Conservation (phyloP, 2,888 invertebrate species). For the Drosophila prolongata region DNA sequence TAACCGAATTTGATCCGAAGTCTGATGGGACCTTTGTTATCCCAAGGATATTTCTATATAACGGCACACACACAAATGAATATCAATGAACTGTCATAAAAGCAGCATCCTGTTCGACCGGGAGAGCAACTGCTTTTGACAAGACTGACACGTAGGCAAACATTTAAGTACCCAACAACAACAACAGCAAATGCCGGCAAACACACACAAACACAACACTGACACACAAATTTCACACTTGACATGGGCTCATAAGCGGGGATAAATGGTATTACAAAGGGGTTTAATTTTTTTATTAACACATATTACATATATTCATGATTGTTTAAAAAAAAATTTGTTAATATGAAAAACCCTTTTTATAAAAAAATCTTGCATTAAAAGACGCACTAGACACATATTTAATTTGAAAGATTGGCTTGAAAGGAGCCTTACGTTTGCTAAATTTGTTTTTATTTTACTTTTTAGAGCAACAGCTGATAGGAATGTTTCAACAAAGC, state of each 20-base stretch:
- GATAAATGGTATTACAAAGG: not conserved
- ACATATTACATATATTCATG: not conserved
- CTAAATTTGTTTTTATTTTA: too few relatives aligned
- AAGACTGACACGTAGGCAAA: conserved; percentile 77
- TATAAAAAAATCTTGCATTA: too few relatives aligned
- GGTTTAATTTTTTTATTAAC: not conserved
- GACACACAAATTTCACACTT: conserved; percentile 26
- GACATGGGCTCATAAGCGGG: conserved; percentile 4
- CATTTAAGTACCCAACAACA: conserved; percentile 60
- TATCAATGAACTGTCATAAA: conserved; percentile 78
- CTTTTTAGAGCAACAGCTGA: too few relatives aligned
- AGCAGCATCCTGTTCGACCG: conserved; percentile 21
- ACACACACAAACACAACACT: conserved; percentile 17
- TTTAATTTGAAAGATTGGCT: too few relatives aligned
- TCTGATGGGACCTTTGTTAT: not conserved
- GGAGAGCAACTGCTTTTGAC: conserved; percentile 57
- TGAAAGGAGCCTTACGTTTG: too few relatives aligned
- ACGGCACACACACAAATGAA: conserved; percentile 57
- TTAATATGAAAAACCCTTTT: too few relatives aligned
- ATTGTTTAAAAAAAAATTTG: too few relatives aligned
- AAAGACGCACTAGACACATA: too few relatives aligned
- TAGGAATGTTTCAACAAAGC: too few relatives aligned
- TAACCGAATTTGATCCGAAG: conserved; percentile 41
- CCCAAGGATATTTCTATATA: conserved; percentile 14
- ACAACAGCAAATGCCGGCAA: conserved; percentile 13